phyloP scores from a whole-genome alignment of 2,888 invertebrate species.

The Campaea margaritaria region DNA sequence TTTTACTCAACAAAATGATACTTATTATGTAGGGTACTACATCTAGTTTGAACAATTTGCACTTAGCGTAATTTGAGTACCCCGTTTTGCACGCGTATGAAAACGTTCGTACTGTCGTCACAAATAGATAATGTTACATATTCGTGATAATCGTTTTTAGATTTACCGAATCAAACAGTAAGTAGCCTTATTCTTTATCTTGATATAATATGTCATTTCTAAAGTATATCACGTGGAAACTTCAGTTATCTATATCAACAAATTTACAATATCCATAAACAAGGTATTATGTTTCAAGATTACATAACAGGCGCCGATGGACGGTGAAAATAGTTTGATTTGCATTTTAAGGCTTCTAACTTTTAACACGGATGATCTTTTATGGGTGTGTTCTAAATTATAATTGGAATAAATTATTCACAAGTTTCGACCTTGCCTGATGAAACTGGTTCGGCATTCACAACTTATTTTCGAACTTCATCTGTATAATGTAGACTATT shows the following conservation, averaged over 20 bases:
- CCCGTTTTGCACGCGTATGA: neutral
- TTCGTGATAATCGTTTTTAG: slow-evolving; percentile 9
- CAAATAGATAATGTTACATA: no score
- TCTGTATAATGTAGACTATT: slow-evolving; percentile 48
- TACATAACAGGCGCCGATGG: slow-evolving; percentile 19
- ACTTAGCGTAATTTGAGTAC: slow-evolving; percentile 33
- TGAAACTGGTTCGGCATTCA: slow-evolving; percentile 77
- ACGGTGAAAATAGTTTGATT: slow-evolving; percentile 25
- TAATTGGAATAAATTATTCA: slow-evolving; percentile 65
- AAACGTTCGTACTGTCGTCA: neutral
- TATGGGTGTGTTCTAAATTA: slow-evolving; percentile 50
- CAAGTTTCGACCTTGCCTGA: slow-evolving; percentile 69
- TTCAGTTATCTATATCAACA: slow-evolving; percentile 17
- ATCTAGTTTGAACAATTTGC: slow-evolving; percentile 46
- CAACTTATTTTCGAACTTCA: slow-evolving; percentile 63
- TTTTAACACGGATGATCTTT: slow-evolving; percentile 37
- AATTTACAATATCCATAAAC: slow-evolving; percentile 7
- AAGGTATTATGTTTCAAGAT: slow-evolving; percentile 13
- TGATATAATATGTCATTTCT: slow-evolving; percentile 28
- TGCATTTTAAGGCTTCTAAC: slow-evolving; percentile 24
- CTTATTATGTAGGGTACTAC: slow-evolving; percentile 48
- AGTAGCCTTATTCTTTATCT: slow-evolving; percentile 2
- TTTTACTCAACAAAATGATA: slow-evolving; percentile 59
- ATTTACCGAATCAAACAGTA: slow-evolving; percentile 11
- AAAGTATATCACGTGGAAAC: slow-evolving; percentile 38